Percentiles rank a stretch among this genome's conserved stretches.
Conservation (phyloP, 2,888 invertebrate genomes). For the Aethes cnicana region DNA sequence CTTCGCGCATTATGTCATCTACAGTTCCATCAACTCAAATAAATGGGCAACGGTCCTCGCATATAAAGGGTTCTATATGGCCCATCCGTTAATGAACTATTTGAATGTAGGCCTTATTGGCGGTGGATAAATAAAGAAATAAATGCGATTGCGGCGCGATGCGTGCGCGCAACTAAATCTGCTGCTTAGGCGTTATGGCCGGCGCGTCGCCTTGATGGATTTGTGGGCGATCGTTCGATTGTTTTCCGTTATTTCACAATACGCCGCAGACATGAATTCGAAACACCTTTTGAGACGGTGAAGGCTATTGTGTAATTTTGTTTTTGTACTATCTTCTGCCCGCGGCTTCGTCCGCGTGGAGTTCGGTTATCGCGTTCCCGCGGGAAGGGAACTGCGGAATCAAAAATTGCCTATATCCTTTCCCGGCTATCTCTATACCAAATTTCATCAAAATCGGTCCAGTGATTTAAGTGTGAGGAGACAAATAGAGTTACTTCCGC, state of each 20-base stretch:
- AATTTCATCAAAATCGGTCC: too few relatives aligned
- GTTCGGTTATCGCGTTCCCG: too few relatives aligned
- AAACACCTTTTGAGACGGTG: constrained; percentile 8
- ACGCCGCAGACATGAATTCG: constrained; percentile 4
- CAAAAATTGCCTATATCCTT: too few relatives aligned
- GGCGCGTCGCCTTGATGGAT: constrained; percentile 14
- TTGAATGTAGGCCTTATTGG: constrained; percentile 78
- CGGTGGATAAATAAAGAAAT: constrained; percentile 72
- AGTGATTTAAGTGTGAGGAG: too few relatives aligned
- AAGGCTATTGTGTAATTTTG: too few relatives aligned
- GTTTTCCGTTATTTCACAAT: constrained; percentile 26
- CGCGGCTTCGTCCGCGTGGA: too few relatives aligned
- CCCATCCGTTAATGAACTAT: constrained; percentile 73
- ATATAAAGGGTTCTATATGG: constrained; percentile 69
- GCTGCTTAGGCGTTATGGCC: constrained; percentile 59
- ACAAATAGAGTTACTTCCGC: too few relatives aligned
- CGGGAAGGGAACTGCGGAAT: too few relatives aligned
- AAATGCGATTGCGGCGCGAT: constrained; percentile 57
- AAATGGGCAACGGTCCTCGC: constrained; percentile 61
- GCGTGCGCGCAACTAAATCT: constrained; percentile 70
- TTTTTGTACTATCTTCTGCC: too few relatives aligned
- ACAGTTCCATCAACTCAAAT: constrained; percentile 60
- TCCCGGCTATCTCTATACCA: too few relatives aligned
- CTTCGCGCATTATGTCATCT: constrained; percentile 43
- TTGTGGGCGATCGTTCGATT: constrained; percentile 12